A percentile compares a stretch with the other conserved stretches of the same genome.
phyloP scores from a whole-genome alignment of 2,797 vertebrate species.

The Notolabrus celidotus region DNA sequence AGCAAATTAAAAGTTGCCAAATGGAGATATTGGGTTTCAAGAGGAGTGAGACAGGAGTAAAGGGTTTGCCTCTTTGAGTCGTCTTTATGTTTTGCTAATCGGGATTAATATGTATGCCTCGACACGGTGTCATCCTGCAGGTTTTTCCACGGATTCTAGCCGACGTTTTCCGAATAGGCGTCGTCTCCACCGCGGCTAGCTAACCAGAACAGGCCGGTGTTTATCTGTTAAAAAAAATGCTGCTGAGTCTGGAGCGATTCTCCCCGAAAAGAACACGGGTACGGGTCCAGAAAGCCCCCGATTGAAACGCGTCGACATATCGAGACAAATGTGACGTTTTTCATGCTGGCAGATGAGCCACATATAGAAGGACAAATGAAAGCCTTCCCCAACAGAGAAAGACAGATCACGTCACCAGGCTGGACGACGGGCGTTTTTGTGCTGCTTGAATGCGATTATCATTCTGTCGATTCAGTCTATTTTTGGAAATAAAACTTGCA shows the following conservation, averaged over 20 bases:
- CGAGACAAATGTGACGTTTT: constrained; percentile 75
- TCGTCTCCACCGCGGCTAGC: constrained; percentile 75
- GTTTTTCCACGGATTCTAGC: constrained; percentile 68
- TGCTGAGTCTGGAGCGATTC: constrained; percentile 10
- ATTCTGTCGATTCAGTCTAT: constrained; percentile 77
- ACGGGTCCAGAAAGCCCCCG: not conserved
- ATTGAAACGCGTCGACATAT: constrained; percentile 50
- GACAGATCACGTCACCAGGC: constrained; percentile 66
- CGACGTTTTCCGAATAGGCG: constrained; percentile 68
- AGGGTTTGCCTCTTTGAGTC: constrained; percentile 86
- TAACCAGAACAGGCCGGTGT: constrained; percentile 76
- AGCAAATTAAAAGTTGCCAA: constrained; percentile 99
- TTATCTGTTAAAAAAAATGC: constrained; percentile 37
- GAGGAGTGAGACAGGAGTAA: constrained; percentile 91
- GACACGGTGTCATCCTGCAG: constrained; percentile 71
- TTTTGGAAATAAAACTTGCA: constrained; percentile 77
- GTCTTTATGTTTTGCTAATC: constrained; percentile 87
- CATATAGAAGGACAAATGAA: constrained; percentile 67
- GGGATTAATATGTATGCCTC: constrained; percentile 83
- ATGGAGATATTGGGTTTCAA: constrained; percentile 99
- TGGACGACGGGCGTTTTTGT: constrained; percentile 69
- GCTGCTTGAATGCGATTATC: constrained; percentile 71
- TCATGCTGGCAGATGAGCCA: constrained; percentile 65
- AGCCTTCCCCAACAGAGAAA: constrained; percentile 69
- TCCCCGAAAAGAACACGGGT: constrained; percentile 22